Conservation (phyloP, 2,113 vertebrate species). For the Coturnix japonica region DNA sequence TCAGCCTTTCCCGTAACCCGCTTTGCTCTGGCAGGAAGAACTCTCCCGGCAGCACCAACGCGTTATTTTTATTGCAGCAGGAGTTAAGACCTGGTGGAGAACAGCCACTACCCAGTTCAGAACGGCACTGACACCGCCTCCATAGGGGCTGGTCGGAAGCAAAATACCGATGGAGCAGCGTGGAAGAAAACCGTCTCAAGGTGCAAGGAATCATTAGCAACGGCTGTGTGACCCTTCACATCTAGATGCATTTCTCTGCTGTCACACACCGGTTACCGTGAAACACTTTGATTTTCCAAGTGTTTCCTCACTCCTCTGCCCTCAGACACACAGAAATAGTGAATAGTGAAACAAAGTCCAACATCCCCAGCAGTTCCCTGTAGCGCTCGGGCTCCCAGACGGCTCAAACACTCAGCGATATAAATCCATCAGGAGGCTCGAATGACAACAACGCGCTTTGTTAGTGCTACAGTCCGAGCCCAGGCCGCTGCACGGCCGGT, state of each 20-base stretch:
- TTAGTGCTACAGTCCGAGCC: background rate
- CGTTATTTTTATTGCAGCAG: constrained; percentile 4
- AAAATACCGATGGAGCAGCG: background rate
- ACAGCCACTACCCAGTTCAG: background rate
- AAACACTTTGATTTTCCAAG: background rate
- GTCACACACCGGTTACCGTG: background rate
- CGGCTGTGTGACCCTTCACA: background rate
- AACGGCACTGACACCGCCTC: background rate
- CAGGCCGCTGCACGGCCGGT: too few relatives aligned
- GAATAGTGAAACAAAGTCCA: background rate
- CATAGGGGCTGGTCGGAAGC: background rate
- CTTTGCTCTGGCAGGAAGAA: fast-evolving
- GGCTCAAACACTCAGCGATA: background rate
- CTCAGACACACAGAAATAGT: background rate
- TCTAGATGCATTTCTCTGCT: background rate
- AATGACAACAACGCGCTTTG: background rate
- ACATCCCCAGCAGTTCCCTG: background rate
- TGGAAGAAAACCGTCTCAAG: background rate
- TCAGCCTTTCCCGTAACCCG: background rate
- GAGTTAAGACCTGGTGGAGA: background rate
- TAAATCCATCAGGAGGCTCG: background rate
- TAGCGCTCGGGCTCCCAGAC: background rate
- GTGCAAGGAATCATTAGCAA: background rate
- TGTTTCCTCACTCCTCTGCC: background rate
- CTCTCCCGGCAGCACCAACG: background rate